phyloP scores from a whole-genome alignment of 2,888 invertebrate genomes.

The Limnephilus auricula region DNA sequence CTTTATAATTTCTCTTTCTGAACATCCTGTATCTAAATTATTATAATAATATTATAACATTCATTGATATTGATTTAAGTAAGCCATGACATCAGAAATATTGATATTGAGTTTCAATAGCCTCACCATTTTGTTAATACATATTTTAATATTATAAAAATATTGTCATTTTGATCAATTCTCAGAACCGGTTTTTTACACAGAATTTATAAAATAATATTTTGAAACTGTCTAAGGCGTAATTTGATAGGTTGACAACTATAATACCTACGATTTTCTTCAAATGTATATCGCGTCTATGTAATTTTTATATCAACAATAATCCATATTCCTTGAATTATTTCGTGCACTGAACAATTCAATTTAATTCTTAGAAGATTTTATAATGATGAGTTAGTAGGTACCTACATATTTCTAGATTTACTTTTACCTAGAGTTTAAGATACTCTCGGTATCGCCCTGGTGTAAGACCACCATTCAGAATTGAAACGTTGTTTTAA shows the following conservation, averaged over 20 bases:
- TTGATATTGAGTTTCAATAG: slow-evolving; percentile 32
- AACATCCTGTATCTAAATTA: not conserved
- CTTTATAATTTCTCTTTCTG: not conserved
- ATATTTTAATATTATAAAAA: not conserved
- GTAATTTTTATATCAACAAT: not conserved
- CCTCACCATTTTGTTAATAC: not conserved
- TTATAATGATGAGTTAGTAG: too few relatives aligned
- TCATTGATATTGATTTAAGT: slow-evolving; percentile 21
- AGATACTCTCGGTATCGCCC: too few relatives aligned
- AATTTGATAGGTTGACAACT: not conserved
- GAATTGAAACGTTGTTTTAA: too few relatives aligned
- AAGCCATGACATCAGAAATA: slow-evolving; percentile 27
- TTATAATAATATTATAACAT: not conserved
- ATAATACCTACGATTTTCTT: not conserved
- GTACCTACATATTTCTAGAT: too few relatives aligned
- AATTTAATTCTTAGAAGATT: too few relatives aligned
- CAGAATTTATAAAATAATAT: not conserved
- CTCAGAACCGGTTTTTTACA: not conserved
- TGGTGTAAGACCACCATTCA: too few relatives aligned
- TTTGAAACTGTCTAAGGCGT: not conserved
- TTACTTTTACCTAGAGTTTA: too few relatives aligned
- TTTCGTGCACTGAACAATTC: too few relatives aligned
- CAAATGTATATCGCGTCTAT: not conserved
- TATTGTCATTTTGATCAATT: not conserved
- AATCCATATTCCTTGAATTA: too few relatives aligned